phyloP scores from a whole-genome alignment of 2,113 vertebrate species.

The Ginglymostoma cirratum region DNA sequence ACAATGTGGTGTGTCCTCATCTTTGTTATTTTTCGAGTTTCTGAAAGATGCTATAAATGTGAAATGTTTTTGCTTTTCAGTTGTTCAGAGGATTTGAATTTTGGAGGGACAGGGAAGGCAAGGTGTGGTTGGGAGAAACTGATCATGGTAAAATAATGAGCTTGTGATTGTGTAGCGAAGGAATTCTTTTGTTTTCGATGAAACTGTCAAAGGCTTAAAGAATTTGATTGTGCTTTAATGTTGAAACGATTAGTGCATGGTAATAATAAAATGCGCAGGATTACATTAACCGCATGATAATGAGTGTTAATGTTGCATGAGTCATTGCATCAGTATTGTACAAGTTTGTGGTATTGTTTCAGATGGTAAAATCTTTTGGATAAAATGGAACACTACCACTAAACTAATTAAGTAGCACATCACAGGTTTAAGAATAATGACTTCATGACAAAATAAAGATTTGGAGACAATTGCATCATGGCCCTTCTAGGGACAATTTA shows the following conservation, averaged over 20 bases:
- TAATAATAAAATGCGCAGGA: not conserved
- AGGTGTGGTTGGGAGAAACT: not conserved
- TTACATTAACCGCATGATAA: not conserved
- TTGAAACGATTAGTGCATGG: not conserved
- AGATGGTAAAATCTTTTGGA: not conserved
- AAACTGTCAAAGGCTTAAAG: not conserved
- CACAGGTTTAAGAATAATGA: not conserved
- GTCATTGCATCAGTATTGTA: not conserved
- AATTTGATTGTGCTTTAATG: not conserved
- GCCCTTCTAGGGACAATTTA: not conserved
- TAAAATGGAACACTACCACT: not conserved
- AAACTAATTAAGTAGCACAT: not conserved
- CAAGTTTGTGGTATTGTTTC: not conserved
- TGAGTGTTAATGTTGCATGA: not conserved
- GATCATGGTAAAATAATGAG: not conserved
- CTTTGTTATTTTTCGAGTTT: not conserved
- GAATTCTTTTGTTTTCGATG: not conserved
- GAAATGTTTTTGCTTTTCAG: not conserved
- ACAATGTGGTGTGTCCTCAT: not conserved
- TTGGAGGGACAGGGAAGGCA: not conserved
- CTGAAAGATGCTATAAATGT: not conserved
- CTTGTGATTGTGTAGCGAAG: not conserved
- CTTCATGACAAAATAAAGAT: not conserved
- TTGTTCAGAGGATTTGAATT: not conserved
- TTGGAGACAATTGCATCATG: not conserved